Conservation (phyloP, 2,888 invertebrate species). For the Synanthedon tipuliformis region DNA sequence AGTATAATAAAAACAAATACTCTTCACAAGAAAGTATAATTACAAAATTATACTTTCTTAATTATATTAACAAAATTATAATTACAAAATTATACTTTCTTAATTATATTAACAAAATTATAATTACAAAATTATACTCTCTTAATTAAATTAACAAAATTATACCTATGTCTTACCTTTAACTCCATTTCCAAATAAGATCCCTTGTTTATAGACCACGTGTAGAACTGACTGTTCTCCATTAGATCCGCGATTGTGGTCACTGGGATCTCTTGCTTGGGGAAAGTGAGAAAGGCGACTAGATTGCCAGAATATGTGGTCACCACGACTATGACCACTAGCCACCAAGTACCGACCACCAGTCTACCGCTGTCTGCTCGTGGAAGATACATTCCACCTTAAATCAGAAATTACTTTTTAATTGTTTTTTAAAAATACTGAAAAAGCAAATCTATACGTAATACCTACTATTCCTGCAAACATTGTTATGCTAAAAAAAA, state of each 20-base stretch:
- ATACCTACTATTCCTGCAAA: too few relatives aligned
- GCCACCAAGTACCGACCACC: slow-evolving; percentile 92
- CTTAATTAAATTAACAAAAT: background rate
- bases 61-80: too few relatives aligned
- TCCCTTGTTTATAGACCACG: slow-evolving; percentile 82
- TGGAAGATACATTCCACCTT: slow-evolving; percentile 89
- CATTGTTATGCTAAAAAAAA: too few relatives aligned
- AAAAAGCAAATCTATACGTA: too few relatives aligned
- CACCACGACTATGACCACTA: slow-evolving; percentile 87
- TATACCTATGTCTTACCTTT: slow-evolving; percentile 28
- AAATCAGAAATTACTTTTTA: slow-evolving; percentile 2
- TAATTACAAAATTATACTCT: too few relatives aligned
- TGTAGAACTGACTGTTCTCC: slow-evolving; percentile 65
- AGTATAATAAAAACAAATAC: background rate
- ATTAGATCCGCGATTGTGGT: slow-evolving; percentile 76
- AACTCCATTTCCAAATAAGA: slow-evolving; percentile 78
- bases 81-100: too few relatives aligned
- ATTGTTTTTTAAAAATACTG: too few relatives aligned
- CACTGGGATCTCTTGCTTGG: slow-evolving; percentile 81
- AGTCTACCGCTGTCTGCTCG: slow-evolving; percentile 87
- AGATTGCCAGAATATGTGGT: slow-evolving; percentile 94
- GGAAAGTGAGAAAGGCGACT: slow-evolving; percentile 92
- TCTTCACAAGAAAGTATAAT: background rate
- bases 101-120: too few relatives aligned
- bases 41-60: too few relatives aligned